Evolutionary conservation across 2,888 invertebrate genomes (phyloP).

Genomic region (Drosophila austrosaltans): DNA sequence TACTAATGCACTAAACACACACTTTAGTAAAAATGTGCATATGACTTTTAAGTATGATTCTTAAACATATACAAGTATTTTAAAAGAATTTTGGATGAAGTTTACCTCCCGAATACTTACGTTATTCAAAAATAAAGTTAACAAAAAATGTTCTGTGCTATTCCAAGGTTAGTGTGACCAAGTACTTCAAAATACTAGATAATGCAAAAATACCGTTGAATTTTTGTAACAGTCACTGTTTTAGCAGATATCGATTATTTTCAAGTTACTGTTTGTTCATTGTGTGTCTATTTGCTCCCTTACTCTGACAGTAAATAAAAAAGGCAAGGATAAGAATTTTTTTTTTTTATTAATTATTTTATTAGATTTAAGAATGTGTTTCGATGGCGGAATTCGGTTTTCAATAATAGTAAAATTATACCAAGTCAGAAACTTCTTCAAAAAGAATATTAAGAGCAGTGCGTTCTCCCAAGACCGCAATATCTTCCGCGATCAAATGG

Average conservation of each 20-base stretch:
- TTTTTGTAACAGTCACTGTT: neutral
- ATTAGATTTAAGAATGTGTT: neutral
- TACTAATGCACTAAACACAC: neutral
- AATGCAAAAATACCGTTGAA: neutral
- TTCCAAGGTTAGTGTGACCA: conserved; percentile 3
- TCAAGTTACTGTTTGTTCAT: neutral
- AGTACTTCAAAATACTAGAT: neutral
- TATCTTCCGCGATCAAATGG: no score
- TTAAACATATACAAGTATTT: neutral
- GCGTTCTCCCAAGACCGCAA: no score
- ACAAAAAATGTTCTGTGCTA: neutral
- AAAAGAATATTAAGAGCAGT: no score
- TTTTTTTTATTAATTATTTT: neutral
- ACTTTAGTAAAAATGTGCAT: neutral
- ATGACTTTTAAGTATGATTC: neutral
- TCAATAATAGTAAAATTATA: no score
- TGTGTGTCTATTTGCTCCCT: neutral
- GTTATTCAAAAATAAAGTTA: conserved; percentile 1
- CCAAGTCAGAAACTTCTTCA: no score
- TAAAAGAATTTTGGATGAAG: neutral
- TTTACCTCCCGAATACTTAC: conserved; percentile 1
- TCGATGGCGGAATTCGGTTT: no score
- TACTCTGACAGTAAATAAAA: neutral
- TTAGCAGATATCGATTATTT: conserved; percentile 2
- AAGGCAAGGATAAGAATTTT: neutral